Base-by-base conservation (phyloP, 64 coral and sea anemone species). In the Montipora capricornis region DNA sequence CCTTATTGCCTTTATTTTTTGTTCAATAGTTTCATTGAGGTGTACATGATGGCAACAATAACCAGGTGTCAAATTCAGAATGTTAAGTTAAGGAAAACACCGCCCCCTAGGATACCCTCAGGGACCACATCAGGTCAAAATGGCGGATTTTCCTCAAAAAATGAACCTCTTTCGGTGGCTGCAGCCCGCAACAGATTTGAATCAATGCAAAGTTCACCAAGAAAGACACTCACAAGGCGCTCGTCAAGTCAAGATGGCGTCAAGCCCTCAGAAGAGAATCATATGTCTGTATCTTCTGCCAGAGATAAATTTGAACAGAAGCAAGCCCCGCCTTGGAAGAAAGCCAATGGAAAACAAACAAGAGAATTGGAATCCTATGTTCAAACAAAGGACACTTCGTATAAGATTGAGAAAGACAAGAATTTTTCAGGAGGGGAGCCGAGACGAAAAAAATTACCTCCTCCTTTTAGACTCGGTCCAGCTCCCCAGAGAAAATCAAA, bases 221-320 rank as follows among this genome's bases (percentile, higher is more conserved):
- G 44, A 47, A 70, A 20, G 17, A 14, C 7, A 20, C 62, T 71
- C n/a, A 1, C 10, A 50, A 44, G 62, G 10, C 49, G 44, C 3
- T 73, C 7, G 2, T 7, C 82, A 49, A 16, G 82, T 73, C 64
- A 50, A 73, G 19, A 50, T 86, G 45, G 62, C 3, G 66, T 15
- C 13, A 16, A 73, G 67, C 62, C 8, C 47, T 51, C 66, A 68
- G 61, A 48, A 16, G 61, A 84, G 64, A 69, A n/a, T 16, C 19
- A 71, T 3, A 20, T 62, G 26, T 82, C 80, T 52, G 80, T 82
- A 3, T 55, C 64, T 3, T 86, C 82, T 12, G 46, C 82, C 50
- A 71, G 44, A 50, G 82, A 60, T 50, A 70, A 49, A 50, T 86
- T 86, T 86, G 82, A 86, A 50, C 64, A 24, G 82, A 71, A 71